Base-by-base conservation (phyloP, 2,888 invertebrate genomes). In the Dexiosoma caninum region DNA sequence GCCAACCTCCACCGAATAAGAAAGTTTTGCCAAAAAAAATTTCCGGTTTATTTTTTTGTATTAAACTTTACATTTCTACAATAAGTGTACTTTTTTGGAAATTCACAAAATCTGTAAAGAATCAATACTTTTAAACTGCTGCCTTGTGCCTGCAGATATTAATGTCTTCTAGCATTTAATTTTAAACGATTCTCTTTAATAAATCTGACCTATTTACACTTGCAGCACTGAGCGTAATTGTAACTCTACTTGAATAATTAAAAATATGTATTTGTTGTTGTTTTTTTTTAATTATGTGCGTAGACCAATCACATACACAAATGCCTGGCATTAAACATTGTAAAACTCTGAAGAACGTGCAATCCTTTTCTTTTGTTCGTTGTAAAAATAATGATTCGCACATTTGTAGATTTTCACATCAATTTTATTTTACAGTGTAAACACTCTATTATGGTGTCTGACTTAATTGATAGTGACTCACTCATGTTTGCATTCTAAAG, bases 391-490 rank as follows among this genome's bases (percentile, higher is more conserved):
- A 27, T 60, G 27, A 19, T 40, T 3, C 3, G 9, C 27, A 30
- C 8, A 51, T 14, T 51, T 49, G 5, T 66, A 5, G 27, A 37
- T n/a, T 53, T 23, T 12, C 19, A 30, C 14, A 37, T 57, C 2
- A 49, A 64, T 21, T 49, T 49, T 21, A 9, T 14, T 40, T 40
- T 7, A 5, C 16, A 19, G 30, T 67, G 27, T 40, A 27, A 3
- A 12, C 49, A 30, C 10, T 32, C 10, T 40, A 19, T 55, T 57
- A 57, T 23, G 32, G 55, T 70, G 35, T 64, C 62, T 4, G 40
- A 70, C 21, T 57, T 70, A 77, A 77, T 77, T 77, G 70, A 70
- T 42, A 49, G 32, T 75, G 37, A 37, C 74, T 70, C 23, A 49
- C 69, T 69, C 62, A 77, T 70, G 70, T 62, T 46, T 64, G 32